phyloP scores from a whole-genome alignment of 37 sponge, comb jelly and placozoan species.

The Geodia barretti region DNA sequence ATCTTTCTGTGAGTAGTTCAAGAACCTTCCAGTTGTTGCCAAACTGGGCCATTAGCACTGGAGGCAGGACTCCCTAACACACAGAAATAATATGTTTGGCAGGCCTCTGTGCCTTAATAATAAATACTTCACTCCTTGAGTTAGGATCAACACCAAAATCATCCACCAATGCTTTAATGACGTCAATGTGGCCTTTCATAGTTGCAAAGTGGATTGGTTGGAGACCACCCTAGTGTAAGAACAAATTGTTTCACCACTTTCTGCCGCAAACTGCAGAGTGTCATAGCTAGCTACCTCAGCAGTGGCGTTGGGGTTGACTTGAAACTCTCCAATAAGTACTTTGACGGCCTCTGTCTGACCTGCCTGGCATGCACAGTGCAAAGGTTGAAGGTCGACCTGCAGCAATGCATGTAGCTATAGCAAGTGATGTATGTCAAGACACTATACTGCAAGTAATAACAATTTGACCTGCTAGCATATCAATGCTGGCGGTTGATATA shows the following conservation, averaged over 20 bases:
- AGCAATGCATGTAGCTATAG: too few relatives aligned
- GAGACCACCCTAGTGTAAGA: background rate
- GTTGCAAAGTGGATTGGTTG: constrained; percentile 36
- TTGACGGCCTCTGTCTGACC: too few relatives aligned
- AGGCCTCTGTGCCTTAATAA: background rate
- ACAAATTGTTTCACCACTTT: too few relatives aligned
- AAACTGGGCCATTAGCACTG: constrained; percentile 18
- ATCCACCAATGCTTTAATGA: constrained; percentile 9
- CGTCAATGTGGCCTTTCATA: constrained; percentile 12
- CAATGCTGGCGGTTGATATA: background rate
- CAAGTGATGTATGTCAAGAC: too few relatives aligned
- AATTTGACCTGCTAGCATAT: too few relatives aligned
- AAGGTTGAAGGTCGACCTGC: too few relatives aligned
- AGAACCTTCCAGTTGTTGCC: constrained; percentile 17
- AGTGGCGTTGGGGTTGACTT: too few relatives aligned
- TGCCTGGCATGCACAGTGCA: too few relatives aligned
- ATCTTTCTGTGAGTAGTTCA: constrained; percentile 23
- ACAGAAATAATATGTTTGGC: background rate
- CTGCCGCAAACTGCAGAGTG: too few relatives aligned
- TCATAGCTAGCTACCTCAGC: too few relatives aligned
- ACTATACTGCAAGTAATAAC: too few relatives aligned
- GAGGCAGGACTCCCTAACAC: background rate
- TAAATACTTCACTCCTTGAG: constrained; percentile 9
- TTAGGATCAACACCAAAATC: constrained; percentile 22
- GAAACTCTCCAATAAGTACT: too few relatives aligned